phyloP scores from a whole-genome alignment of 2,888 invertebrate species.

The Caenorhabditis sp. region DNA sequence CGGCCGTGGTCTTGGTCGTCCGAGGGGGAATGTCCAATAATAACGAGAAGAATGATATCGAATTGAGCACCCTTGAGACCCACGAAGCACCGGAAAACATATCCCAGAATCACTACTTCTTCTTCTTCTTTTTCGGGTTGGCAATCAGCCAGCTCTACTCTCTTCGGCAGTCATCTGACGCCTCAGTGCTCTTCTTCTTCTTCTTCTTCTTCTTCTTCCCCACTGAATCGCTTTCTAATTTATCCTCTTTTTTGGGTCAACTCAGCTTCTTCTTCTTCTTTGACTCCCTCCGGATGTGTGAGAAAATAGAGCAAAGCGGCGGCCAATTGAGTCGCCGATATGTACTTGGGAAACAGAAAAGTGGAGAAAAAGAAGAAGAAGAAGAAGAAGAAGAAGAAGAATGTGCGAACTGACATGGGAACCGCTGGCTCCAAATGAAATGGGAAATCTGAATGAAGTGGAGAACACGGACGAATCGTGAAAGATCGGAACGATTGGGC shows the following conservation, averaged over 20 bases:
- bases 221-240: constrained; percentile 41
- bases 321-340: not conserved
- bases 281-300: not conserved
- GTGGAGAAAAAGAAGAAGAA: not conserved
- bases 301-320: not conserved
- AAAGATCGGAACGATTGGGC: no score
- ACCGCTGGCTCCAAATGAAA: not conserved
- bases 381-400: not conserved
- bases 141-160: no score
- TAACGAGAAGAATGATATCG: constrained; percentile 39
- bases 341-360: not conserved
- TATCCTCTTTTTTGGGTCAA: constrained; percentile 5
- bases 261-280: not conserved
- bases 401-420: no score
- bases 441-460: no score
- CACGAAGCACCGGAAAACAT: constrained; percentile 24
- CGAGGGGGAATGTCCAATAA: no score
- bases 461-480: no score
- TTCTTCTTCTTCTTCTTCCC: not conserved
- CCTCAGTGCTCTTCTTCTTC: constrained; percentile 18
- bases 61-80: constrained; percentile 11
- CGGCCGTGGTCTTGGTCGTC: no score
- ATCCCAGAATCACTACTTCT: no score
- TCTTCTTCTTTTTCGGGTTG: no score
- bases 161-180: not conserved